These are phyloP conservation scores for Harlomillsia oculata DNA, from an alignment of 1,140 invertebrate genomes.

Conservation along the genomic window DNA sequence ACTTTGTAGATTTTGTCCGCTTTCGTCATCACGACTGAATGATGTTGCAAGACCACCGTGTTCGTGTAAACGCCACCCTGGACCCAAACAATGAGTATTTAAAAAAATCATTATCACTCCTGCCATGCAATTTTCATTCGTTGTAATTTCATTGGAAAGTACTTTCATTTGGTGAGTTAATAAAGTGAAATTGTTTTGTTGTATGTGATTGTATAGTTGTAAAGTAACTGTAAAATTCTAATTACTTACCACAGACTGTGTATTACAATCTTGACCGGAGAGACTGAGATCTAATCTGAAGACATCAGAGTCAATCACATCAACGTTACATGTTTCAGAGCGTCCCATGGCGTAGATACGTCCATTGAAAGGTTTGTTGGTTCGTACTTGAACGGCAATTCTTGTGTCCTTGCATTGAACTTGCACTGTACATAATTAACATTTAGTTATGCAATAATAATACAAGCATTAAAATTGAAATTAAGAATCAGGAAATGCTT, in stretches of 20 bases:
- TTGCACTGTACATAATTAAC: slow-evolving; percentile 53
- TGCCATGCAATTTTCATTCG: neutral
- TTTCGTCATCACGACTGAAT: slow-evolving; percentile 93
- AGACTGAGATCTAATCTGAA: slow-evolving; percentile 86
- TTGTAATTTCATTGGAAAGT: no score
- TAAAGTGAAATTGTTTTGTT: no score
- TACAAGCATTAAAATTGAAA: no score
- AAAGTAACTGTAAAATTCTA: no score
- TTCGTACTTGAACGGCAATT: slow-evolving; percentile 82
- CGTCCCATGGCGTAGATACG: slow-evolving; percentile 84
- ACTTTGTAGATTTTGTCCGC: slow-evolving; percentile 95
- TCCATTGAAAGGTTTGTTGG: slow-evolving; percentile 88
- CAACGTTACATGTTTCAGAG: slow-evolving; percentile 88
- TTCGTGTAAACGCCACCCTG: slow-evolving; percentile 89
- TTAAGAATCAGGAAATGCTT: no score
- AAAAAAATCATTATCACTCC: neutral
- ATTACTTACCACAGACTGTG: slow-evolving; percentile 70
- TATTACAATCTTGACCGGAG: slow-evolving; percentile 88
- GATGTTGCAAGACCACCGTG: slow-evolving; percentile 87
- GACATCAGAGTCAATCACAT: slow-evolving; percentile 80
- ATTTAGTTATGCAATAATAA: neutral
- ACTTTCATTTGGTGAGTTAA: neutral
- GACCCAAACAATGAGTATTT: slow-evolving; percentile 39
- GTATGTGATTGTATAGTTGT: neutral
- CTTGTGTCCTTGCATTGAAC: slow-evolving; percentile 89